Evolutionary conservation across 2,113 vertebrate genomes (phyloP), one percentile per base, ranked within the genome.

Genomic region (Himantopus leucocephalus): DNA sequence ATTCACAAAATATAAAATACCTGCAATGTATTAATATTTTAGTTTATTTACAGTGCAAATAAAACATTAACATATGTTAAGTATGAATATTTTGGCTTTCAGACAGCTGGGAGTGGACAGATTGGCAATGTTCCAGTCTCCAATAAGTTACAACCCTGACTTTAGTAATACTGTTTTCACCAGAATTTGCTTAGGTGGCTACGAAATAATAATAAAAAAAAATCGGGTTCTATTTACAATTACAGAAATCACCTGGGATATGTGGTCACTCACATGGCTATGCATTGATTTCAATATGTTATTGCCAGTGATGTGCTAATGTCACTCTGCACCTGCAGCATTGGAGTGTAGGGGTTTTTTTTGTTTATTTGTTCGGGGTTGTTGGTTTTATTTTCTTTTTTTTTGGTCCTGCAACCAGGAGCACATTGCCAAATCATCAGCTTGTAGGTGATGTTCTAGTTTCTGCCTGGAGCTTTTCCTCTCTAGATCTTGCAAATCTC

Each of bases 1-100:
- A 43, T 85, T 95, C 8, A 68, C 79, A 91, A 94, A 96, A 91
- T 92, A 60, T 83, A 72, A 85, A 95, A 90, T 85, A 80, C 34
- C 59, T 87, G 62, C 67, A 93, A 74, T 0, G 0, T 79, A 45
- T 76, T 96, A 87, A 85, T 92, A 70, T 88, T 92, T 91, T 73
- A 72, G 50, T 81, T 95, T 95, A 72, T 96, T 96, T 96, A 17
- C 22, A 77, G 30, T 47, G 34, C 76, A 95, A 94, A 70, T 55
- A 87, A 85, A 90, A 55, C 32, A 85, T 72, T 91, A 91, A 52
- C 73, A 64, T 93, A 53, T 78, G 79, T 78, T 94, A 39, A 35
- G 37, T 48, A 34, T 66, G 16, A 90, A 63, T 79, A 78, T 73
- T 94, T 95, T 94, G 64, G 55, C 62, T 95, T 79, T 82, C 47